Evolutionary conservation across 2,888 invertebrate species (phyloP), one percentile per base, ranked within the genome.

Genomic region (Tricholauxania praeusta): DNA sequence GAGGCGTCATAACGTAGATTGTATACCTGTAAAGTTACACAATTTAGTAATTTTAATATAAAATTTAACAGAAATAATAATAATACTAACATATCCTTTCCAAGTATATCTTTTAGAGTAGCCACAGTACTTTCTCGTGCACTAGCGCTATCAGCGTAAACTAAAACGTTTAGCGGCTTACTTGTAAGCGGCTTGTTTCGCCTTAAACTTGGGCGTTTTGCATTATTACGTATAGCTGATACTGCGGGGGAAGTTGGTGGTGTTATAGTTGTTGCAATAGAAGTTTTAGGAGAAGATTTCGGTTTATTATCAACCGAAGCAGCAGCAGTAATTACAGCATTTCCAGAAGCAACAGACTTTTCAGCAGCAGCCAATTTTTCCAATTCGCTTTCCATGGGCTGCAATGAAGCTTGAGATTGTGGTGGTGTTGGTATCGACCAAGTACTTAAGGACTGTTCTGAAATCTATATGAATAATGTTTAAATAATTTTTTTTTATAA

Each of bases 161-260:
- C 93, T 74, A 95, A 89, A 80, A 95, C 91, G 88, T 94, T 95
- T 4, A 94, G 93, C 63, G 95, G 94, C 85, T 94, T 94, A 3
- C 90, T 88, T 81, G 81, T 19, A 85, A 72, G 70, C 83, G 85
- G 69, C 84, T 87, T 87, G 53, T 82, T 84, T 3, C 87, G 82
- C 32, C 81, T 82, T 70, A 87, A 75, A 70, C 81, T 79, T 2
- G 87, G 85, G 28, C 84, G 80, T 76, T 82, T 77, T 8, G 77
- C 74, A 49, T 79, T 78, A 65, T 78, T 75, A 53, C 78, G 78
- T 14, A 76, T 73, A 55, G 76, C 75, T 7, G 80, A 80, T 14
- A 78, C 51, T 49, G 73, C 39, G 60, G 47, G 49, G 55, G 39
- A 7, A 10, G 1, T 10, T 10, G 39, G 39, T 39, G 39, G 53